phyloP scores from a whole-genome alignment of 2,888 invertebrate species.

The Sesia apiformis region DNA sequence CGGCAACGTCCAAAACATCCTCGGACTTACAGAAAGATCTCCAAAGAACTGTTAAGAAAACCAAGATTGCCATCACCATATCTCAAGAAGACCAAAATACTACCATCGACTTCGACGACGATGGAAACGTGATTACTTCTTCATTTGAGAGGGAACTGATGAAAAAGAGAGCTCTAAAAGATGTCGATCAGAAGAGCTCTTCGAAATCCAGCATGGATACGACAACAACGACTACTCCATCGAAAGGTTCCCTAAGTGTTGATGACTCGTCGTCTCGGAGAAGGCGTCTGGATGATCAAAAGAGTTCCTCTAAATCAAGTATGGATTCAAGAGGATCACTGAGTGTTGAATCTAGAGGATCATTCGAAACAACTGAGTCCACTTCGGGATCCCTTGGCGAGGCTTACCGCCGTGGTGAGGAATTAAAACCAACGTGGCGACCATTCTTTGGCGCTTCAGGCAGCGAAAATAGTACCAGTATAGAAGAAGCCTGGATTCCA shows the following conservation, averaged over 20 bases:
- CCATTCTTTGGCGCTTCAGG: conserved; percentile 85
- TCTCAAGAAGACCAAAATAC: conserved; percentile 71
- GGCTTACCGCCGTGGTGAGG: conserved; percentile 79
- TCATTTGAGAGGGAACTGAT: conserved; percentile 55
- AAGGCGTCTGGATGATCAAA: conserved; percentile 62
- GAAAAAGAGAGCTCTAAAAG: conserved; percentile 59
- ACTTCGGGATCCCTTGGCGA: conserved; percentile 84
- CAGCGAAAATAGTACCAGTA: conserved; percentile 89
- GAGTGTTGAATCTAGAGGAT: conserved; percentile 81
- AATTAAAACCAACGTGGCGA: conserved; percentile 86
- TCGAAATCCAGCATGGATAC: conserved; percentile 77
- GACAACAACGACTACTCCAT: conserved; percentile 62
- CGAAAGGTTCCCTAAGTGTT: conserved; percentile 67
- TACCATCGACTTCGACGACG: conserved; percentile 68
- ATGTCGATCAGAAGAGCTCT: conserved; percentile 64
- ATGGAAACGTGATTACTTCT: conserved; percentile 65
- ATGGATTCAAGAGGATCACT: conserved; percentile 77
- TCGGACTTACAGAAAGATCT: conserved; percentile 62
- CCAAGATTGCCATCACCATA: conserved; percentile 69
- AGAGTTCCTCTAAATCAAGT: conserved; percentile 77
- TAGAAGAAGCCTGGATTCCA: conserved; percentile 88
- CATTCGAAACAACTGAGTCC: conserved; percentile 82
- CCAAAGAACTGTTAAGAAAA: conserved; percentile 65
- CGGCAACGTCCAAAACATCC: conserved; percentile 68
- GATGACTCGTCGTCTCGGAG: conserved; percentile 67